Evolutionary conservation across 2,888 invertebrate species (phyloP), one percentile per base, ranked within the genome.

Genomic region (Eupeodes latifasciatus): DNA sequence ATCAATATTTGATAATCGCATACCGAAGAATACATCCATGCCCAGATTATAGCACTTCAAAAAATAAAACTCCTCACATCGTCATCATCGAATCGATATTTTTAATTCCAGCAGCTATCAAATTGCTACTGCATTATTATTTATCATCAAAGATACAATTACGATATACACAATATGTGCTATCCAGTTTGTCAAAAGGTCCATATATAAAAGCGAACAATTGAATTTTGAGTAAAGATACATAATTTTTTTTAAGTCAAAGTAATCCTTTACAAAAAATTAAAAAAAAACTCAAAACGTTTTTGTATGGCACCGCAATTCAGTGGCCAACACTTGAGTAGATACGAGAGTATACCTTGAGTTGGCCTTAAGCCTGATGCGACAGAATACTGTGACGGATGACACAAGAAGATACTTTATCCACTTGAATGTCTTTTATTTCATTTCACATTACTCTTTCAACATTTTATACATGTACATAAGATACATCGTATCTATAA

Each of bases 361-460:
- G 40, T 40, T 40, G 40, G 6, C 40, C 84, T 88, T 81, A 75
- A 84, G 81, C 53, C 78, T 61, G 40, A 71, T 71, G 81, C 78
- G 62, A 81, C 82, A 82, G 47, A 72, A 47, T 55, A 78, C 69
- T 69, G 67, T 76, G 62, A 49, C 78, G 74, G 66, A 79, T 79
- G 82, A 82, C 84, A 78, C 47, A 84, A 84, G 77, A 40, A 81
- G 80, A 88, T 71, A 71, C 71, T 71, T 40, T 71, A 71, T 81
- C 64, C 88, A 88, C 88, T 88, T 75, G 78, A 88, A 66, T 75
- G 81, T 84, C 59, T 81, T 77, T 81, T 81, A 81, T 88, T 85
- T 77, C 81, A 78, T 75, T 78, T 44, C 55, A 59, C 47, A 74
- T 44, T 49, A 59, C 47, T 79, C 57, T 72, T 72, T 47, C 16